Base-by-base conservation (phyloP, 2,888 invertebrate genomes). In the Oscheius sp. region DNA sequence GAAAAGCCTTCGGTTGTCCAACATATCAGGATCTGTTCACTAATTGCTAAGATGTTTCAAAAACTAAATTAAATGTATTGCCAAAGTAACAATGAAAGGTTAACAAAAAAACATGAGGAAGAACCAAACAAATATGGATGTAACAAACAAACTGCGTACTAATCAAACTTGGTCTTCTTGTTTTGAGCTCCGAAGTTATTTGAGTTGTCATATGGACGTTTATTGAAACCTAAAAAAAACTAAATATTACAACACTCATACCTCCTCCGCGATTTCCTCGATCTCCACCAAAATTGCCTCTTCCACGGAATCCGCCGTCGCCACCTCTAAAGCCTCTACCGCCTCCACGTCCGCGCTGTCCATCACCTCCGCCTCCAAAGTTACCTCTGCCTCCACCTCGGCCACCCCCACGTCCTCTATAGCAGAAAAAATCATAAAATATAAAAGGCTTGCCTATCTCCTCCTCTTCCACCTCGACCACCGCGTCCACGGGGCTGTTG, bases 281-380 rank as follows among this genome's bases (percentile, higher is more conserved):
- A 46, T 34, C 29, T n/a, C 53, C 31, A 31, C 33, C 31, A 27
- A 20, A 15, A 25, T 23, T 12, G 31, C 80, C 80, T 57, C 78
- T 72, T 55, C 76, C 76, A 25, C 75, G 88, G 1, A 91, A 88
- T 0, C 91, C 88, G 0, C 91, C 89, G 0, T 91, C 69, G 39
- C 61, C 71, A 3, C 75, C 70, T 29, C 81, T 48, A 70, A 69
- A 69, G 2, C 81, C 81, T 25, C 76, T 76, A 27, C 72, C 50
- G 8, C 53, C 65, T 61, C 68, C 67, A 27, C 75, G 72, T 39
- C 78, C 71, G 39, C 75, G 45, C 8, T 70, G 70, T 25, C 82
- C 78, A 17, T 69, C 52, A 29, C 34, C 57, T 5, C 67, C 70
- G 23, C 76, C 72, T 45, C 69, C 46, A 53, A 15, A 17, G 25